Base-by-base conservation (phyloP, 2,888 invertebrate species). In the Pedicia rivosa region DNA sequence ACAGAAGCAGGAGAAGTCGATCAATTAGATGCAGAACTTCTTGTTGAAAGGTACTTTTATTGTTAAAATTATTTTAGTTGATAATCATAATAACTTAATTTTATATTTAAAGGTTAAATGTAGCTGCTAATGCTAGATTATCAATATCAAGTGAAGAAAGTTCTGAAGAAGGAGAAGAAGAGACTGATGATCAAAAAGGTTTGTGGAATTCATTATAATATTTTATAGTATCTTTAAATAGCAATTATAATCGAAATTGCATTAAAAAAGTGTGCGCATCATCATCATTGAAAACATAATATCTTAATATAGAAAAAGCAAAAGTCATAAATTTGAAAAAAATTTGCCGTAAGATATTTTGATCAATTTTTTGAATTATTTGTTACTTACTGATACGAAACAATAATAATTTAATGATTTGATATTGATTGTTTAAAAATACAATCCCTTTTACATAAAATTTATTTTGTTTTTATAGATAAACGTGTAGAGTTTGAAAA, bases 401-500 rank as follows among this genome's bases (percentile, higher is more conserved):
- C n/a, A n/a, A n/a, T n/a, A n/a, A n/a, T n/a, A n/a, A n/a, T n/a
- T n/a, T n/a, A n/a, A n/a, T n/a, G n/a, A n/a, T n/a, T n/a, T n/a
- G n/a, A n/a, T n/a, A n/a, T n/a, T n/a, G n/a, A n/a, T n/a, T n/a
- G n/a, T n/a, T n/a, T n/a, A n/a, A n/a, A n/a, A n/a, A n/a, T n/a
- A n/a, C n/a, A n/a, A n/a, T n/a, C n/a, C n/a, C n/a, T n/a, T n/a
- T n/a, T n/a, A n/a, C n/a, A n/a, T n/a, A n/a, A n/a, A n/a, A n/a
- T n/a, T n/a, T 27, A 12, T 27, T 12, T n/a, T 4, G 4, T 37
- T 7, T 10, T 50, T 52, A 26, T 50, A 76, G 78, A 67, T 47
- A 74, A 74, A 50, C 70, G 81, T 50, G 67, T 74, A 50, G 76
- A 78, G 42, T 98, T 98, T 54, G 90, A 94, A 61, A 74, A 78